These are phyloP conservation scores for Rachycentron canadum DNA, from an alignment of 2,797 vertebrate genomes.

Conservation along the genomic window DNA sequence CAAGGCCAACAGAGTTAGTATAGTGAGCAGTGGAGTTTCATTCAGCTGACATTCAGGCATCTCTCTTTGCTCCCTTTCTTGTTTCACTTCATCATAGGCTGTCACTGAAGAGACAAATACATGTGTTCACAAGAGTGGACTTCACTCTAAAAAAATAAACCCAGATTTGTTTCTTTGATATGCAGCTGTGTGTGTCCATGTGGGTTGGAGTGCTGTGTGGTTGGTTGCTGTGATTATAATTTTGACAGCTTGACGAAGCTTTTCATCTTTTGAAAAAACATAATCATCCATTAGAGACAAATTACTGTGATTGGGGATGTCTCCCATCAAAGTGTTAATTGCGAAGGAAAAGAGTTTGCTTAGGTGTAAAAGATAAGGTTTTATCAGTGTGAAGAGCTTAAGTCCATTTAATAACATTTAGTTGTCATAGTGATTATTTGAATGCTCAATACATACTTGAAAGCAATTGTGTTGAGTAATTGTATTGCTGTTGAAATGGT, in stretches of 20 bases:
- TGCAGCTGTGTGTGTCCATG: constrained; percentile 19
- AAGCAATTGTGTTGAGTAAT: not conserved
- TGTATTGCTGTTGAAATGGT: not conserved
- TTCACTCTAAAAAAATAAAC: not conserved
- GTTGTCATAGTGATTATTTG: not conserved
- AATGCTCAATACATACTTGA: not conserved
- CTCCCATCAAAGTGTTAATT: constrained; percentile 25
- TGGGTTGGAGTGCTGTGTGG: constrained; percentile 9
- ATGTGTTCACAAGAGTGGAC: constrained; percentile 17
- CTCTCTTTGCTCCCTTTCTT: constrained; percentile 10
- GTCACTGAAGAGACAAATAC: constrained; percentile 25
- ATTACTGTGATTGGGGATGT: constrained; percentile 22
- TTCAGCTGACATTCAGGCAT: too few species aligned
- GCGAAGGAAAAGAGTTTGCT: constrained; percentile 13
- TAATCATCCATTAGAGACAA: constrained; percentile 39
- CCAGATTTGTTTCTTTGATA: constrained; percentile 31
- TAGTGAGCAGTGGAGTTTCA: not conserved
- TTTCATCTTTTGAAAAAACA: constrained; percentile 51
- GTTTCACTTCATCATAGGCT: constrained; percentile 20
- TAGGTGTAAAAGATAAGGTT: constrained; percentile 4
- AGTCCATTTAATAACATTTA: not conserved
- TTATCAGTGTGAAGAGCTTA: not conserved
- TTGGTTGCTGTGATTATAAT: constrained; percentile 30
- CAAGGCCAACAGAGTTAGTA: constrained; percentile 6
- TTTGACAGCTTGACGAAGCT: constrained; percentile 28